phyloP scores from a whole-genome alignment of 1,140 invertebrate genomes.

The Nasonia longicornis region DNA sequence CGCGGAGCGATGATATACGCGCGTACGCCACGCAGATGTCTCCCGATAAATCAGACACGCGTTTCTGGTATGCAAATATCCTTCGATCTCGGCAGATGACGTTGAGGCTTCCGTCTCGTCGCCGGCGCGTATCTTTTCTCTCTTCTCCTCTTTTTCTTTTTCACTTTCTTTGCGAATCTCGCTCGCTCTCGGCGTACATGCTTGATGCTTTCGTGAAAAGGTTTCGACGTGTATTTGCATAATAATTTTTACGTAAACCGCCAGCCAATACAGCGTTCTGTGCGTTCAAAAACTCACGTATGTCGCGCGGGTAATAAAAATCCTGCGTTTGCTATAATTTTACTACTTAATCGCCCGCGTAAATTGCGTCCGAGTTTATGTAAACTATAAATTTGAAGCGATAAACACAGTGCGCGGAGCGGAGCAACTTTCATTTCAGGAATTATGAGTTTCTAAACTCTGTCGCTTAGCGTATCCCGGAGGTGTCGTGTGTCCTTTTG shows the following conservation, averaged over 20 bases:
- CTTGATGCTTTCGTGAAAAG: slow-evolving; percentile 9
- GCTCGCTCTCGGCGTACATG: not conserved
- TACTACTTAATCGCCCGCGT: not conserved
- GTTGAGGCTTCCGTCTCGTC: slow-evolving; percentile 2
- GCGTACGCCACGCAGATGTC: slow-evolving; percentile 28
- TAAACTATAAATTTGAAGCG: not conserved
- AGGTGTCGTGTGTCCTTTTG: not conserved
- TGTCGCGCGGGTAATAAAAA: not conserved
- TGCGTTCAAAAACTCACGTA: not conserved
- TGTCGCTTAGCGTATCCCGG: not conserved
- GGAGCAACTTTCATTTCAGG: not conserved
- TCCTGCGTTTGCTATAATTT: not conserved
- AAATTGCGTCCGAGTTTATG: not conserved
- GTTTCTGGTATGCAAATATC: slow-evolving; percentile 52
- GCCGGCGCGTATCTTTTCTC: slow-evolving; percentile 2
- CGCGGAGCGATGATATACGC: slow-evolving; percentile 15
- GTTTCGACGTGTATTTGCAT: not conserved
- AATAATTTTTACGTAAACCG: not conserved
- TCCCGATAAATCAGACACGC: slow-evolving; percentile 38
- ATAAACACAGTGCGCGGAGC: not conserved
- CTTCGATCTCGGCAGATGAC: slow-evolving; percentile 18
- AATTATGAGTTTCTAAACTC: not conserved
- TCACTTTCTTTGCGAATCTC: slow-evolving; percentile 22
- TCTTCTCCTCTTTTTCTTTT: not conserved
- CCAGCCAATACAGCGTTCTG: not conserved